Percentiles rank a stretch among this genome's conserved stretches.
These are phyloP conservation scores for Tragopan temminckii DNA, from an alignment of 2,797 vertebrate species.

Conservation along the genomic window DNA sequence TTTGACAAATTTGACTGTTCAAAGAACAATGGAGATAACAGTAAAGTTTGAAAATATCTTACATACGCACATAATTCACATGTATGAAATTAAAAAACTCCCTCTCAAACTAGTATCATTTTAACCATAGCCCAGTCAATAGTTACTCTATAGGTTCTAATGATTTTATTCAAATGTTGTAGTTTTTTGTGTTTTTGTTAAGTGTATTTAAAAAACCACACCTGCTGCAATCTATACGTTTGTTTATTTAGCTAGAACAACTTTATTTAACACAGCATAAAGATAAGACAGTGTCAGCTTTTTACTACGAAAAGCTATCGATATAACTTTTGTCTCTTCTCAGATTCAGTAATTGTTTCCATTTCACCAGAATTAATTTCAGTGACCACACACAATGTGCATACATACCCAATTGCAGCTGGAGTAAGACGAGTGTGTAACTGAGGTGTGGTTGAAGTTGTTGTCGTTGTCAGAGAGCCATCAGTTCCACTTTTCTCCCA, in stretches of 20 bases:
- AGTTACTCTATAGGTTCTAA: not conserved
- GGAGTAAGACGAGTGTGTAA: conserved; percentile 95
- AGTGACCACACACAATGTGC: not conserved
- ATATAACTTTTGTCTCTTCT: not conserved
- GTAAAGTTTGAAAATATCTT: not conserved
- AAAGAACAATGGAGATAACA: not conserved
- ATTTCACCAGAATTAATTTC: not conserved
- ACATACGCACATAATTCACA: not conserved
- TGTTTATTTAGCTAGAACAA: not conserved
- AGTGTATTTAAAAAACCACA: not conserved
- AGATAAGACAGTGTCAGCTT: too few species aligned
- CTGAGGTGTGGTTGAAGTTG: conserved; percentile 92
- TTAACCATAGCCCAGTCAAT: not conserved
- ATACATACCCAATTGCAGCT: conserved; percentile 92
- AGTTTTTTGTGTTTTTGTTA: too few species aligned
- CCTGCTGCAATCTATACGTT: not conserved
- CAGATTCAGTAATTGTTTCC: not conserved
- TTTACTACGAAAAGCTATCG: not conserved
- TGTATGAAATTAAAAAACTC: not conserved
- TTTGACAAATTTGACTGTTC: not conserved
- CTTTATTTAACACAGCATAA: not conserved
- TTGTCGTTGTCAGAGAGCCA: conserved; percentile 89
- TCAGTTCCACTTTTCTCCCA: conserved; percentile 95
- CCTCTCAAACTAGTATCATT: not conserved
- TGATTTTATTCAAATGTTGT: not conserved